These are phyloP conservation scores for Cenopis cana DNA, from an alignment of 2,888 invertebrate species.

Conservation along the genomic window DNA sequence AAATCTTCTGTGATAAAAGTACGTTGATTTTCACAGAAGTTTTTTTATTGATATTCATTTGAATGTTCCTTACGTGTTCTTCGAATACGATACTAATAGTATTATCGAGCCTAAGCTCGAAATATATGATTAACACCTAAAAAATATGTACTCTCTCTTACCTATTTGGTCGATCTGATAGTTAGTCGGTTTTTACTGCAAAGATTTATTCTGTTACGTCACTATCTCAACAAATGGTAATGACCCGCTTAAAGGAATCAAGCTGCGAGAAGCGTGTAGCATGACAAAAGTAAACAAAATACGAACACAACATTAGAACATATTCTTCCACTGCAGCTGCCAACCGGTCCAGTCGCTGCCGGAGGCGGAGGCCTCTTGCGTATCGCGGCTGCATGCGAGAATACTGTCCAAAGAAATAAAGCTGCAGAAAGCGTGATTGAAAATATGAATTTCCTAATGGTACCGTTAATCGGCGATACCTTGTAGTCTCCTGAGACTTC, in stretches of 20 bases:
- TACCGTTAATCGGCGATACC: not conserved
- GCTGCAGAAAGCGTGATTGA: constrained; percentile 12
- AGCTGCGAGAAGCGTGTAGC: constrained; percentile 17
- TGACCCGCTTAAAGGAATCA: constrained; percentile 2
- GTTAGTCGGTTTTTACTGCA: not conserved
- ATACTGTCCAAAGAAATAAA: not conserved
- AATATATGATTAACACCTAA: not conserved
- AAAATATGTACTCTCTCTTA: no score
- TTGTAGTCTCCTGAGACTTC: not conserved
- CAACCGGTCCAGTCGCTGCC: not conserved
- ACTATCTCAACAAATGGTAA: not conserved
- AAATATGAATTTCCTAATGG: not conserved
- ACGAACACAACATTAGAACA: constrained; percentile 14
- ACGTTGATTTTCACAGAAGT: not conserved
- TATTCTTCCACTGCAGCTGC: not conserved
- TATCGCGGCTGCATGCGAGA: constrained; percentile 1
- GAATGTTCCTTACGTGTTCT: no score
- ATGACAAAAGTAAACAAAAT: not conserved
- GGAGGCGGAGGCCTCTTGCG: not conserved
- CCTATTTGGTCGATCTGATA: no score
- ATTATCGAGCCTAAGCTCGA: not conserved
- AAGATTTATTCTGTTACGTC: not conserved
- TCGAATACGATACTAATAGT: no score
- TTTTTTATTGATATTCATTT: no score
- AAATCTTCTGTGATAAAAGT: not conserved